Evolutionary conservation across 35 echinoderm and acorn worm species (phyloP).

Genomic region (Strongylocentrotus purpuratus): DNA sequence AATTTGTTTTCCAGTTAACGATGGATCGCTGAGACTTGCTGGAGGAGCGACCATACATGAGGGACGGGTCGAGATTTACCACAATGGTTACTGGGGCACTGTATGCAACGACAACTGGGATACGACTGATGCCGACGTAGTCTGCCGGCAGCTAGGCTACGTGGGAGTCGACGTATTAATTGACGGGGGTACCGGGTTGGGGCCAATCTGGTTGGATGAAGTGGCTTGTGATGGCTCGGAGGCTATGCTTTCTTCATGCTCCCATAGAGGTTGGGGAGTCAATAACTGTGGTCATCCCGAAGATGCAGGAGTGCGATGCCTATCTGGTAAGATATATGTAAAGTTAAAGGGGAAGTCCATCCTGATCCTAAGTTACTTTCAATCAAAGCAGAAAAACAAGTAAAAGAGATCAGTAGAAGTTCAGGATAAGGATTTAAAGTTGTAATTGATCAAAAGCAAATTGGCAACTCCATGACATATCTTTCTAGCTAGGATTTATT

Average conservation of each 20-base stretch:
- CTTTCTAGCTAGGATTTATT: too few relatives aligned
- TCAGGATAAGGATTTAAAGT: too few relatives aligned
- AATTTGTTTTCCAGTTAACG: background rate
- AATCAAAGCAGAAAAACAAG: too few relatives aligned
- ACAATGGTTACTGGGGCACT: background rate
- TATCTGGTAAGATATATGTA: background rate
- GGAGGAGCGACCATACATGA: background rate
- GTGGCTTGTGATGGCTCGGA: background rate
- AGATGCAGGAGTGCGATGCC: background rate
- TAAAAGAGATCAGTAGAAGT: too few relatives aligned
- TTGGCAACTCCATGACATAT: too few relatives aligned
- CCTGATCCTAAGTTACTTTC: too few relatives aligned
- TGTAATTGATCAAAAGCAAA: too few relatives aligned
- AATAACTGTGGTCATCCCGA: background rate
- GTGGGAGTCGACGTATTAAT: background rate
- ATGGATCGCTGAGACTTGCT: background rate
- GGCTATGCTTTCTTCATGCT: background rate
- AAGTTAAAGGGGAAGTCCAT: too few relatives aligned
- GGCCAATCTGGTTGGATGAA: background rate
- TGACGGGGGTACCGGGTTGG: background rate
- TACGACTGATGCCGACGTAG: background rate
- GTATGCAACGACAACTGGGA: background rate
- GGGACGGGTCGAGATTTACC: background rate
- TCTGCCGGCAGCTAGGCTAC: background rate
- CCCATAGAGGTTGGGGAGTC: background rate